These are phyloP conservation scores for Zaprionus africanus DNA, from an alignment of 1,140 invertebrate genomes.

Conservation along the genomic window DNA sequence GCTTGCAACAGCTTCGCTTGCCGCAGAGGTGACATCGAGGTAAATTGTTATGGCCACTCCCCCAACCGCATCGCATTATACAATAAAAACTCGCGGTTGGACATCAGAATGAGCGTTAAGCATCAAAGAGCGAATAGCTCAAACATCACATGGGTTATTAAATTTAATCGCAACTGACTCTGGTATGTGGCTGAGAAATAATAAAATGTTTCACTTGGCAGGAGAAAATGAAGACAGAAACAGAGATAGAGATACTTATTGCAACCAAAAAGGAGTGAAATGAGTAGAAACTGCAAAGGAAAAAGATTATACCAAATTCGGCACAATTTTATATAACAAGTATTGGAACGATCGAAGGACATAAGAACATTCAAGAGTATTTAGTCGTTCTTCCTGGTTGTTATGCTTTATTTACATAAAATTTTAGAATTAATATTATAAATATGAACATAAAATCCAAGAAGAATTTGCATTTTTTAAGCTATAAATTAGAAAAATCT, in stretches of 20 bases:
- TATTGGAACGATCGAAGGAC: too few relatives aligned
- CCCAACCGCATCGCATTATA: not conserved
- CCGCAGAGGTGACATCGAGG: conserved; percentile 58
- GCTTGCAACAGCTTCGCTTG: conserved; percentile 34
- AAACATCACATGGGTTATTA: conserved; percentile 65
- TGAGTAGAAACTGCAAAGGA: too few relatives aligned
- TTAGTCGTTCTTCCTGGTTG: too few relatives aligned
- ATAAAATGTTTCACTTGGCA: not conserved
- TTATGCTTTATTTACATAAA: too few relatives aligned
- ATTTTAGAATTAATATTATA: too few relatives aligned
- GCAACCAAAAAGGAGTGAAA: not conserved
- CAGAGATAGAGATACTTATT: not conserved
- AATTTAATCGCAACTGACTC: conserved; percentile 59
- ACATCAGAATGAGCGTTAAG: conserved; percentile 22
- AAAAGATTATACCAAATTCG: too few relatives aligned
- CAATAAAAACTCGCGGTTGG: conserved; percentile 61
- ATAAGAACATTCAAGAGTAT: too few relatives aligned
- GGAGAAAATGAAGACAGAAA: not conserved
- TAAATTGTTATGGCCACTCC: conserved; percentile 54
- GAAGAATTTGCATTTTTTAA: not conserved
- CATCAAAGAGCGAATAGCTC: conserved; percentile 62
- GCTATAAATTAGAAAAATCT: not conserved
- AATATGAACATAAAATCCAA: not conserved
- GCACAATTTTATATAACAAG: too few relatives aligned
- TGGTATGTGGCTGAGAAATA: not conserved